Conservation (phyloP, 2,113 vertebrate genomes). For the Pterocles burchelli region DNA sequence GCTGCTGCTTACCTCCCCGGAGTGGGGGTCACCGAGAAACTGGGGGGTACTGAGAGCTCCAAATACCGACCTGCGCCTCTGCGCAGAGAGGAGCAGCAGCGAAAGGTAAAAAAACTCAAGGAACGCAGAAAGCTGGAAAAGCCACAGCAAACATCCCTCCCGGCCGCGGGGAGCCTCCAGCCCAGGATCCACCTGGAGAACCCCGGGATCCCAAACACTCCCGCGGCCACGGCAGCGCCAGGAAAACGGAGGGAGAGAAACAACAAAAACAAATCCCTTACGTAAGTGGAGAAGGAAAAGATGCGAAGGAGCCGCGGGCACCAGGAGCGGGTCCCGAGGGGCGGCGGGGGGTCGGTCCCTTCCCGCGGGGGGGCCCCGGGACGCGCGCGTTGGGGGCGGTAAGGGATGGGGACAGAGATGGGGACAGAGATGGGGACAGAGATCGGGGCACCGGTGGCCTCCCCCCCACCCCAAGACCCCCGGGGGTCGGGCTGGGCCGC, state of each 20-base stretch:
- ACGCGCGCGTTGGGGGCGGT: background rate
- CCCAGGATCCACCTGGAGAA: conserved; percentile 61
- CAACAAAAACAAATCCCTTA: background rate
- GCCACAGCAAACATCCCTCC: conserved; percentile 29
- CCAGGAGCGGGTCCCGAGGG: background rate
- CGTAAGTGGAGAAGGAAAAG: conserved; percentile 7
- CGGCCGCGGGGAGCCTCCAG: background rate
- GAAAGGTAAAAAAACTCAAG: background rate
- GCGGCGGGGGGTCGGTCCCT: background rate
- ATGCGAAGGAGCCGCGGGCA: background rate
- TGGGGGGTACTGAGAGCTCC: background rate
- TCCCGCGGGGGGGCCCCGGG: background rate
- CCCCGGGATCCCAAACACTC: conserved; percentile 40
- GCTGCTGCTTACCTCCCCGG: background rate
- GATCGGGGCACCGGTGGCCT: background rate
- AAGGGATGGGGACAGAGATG: too few relatives aligned
- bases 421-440: too few relatives aligned
- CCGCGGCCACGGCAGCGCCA: background rate
- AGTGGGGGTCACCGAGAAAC: background rate
- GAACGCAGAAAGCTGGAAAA: conserved; percentile 5
- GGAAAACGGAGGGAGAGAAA: background rate
- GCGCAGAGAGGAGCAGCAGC: background rate
- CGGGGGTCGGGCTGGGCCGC: background rate
- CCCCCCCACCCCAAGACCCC: background rate
- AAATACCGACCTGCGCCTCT: background rate